Evolutionary conservation across 2,113 vertebrate genomes (phyloP).

Genomic region (Chamaea fasciata): DNA sequence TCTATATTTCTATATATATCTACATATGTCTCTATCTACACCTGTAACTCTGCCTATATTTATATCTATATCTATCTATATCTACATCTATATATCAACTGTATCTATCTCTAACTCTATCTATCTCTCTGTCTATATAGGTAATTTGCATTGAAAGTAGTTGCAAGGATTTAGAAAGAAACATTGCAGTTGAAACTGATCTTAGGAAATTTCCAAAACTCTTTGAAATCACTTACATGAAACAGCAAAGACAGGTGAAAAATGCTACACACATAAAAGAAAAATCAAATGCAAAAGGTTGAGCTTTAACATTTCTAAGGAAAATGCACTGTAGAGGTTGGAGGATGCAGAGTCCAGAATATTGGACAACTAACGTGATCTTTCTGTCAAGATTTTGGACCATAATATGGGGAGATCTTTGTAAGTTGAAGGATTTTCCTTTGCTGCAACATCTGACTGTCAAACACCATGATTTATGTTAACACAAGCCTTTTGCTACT

Average conservation of each 20-base stretch:
- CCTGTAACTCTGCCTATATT: not conserved
- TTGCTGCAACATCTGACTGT: not conserved
- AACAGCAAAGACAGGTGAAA: not conserved
- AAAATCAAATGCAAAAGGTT: not conserved
- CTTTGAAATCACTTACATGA: not conserved
- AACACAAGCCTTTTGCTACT: not conserved
- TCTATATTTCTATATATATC: fast-evolving
- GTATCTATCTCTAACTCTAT: not conserved
- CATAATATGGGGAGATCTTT: not conserved
- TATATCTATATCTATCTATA: not conserved
- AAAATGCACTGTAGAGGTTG: not conserved
- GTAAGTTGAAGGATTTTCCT: not conserved
- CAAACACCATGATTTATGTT: not conserved
- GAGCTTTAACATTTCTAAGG: not conserved
- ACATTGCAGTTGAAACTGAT: not conserved
- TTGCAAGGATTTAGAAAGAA: not conserved
- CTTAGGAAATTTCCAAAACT: not conserved
- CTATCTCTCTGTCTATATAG: no score
- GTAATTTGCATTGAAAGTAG: not conserved
- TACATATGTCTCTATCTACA: not conserved
- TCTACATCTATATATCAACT: no score
- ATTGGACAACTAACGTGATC: not conserved
- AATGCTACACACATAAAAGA: not conserved
- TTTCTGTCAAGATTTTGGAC: not conserved
- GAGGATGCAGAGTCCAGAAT: not conserved